phyloP scores from a whole-genome alignment of 92 coral and sea anemone genomes.

The Bergia sp. region DNA sequence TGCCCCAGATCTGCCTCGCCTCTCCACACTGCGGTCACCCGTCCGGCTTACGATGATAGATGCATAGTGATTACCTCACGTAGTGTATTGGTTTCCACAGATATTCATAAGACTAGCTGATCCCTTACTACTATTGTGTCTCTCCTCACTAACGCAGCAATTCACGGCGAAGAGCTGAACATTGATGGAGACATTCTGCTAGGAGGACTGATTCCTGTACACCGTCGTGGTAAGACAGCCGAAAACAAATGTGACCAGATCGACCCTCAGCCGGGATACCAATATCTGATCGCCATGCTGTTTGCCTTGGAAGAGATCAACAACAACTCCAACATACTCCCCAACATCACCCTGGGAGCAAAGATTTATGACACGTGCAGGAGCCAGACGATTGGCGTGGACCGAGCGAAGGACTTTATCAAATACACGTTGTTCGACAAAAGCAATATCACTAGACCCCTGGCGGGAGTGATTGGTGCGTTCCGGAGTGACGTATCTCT shows the following conservation, averaged over 20 bases:
- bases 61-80: no score
- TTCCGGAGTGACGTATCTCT: constrained; percentile 91
- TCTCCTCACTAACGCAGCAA: neutral
- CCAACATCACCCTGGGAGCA: constrained; percentile 84
- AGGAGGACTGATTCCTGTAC: constrained; percentile 91
- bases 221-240: constrained; percentile 67
- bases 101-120: no score
- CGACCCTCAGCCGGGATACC: constrained; percentile 92
- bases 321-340: constrained; percentile 71
- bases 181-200: constrained; percentile 78
- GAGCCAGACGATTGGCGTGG: constrained; percentile 93
- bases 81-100: no score
- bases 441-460: constrained; percentile 59
- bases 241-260: constrained; percentile 87
- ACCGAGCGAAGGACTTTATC: constrained; percentile 90
- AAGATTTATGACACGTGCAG: constrained; percentile 90
- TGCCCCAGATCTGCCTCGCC: no score
- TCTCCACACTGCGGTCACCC: no score
- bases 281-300: constrained; percentile 91
- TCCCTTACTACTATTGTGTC: no score
- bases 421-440: constrained; percentile 69
- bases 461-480: constrained; percentile 94
- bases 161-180: constrained; percentile 34
- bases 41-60: no score
- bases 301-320: constrained; percentile 89